phyloP scores from a whole-genome alignment of 2,888 invertebrate genomes.

The Agrilus biguttatus region DNA sequence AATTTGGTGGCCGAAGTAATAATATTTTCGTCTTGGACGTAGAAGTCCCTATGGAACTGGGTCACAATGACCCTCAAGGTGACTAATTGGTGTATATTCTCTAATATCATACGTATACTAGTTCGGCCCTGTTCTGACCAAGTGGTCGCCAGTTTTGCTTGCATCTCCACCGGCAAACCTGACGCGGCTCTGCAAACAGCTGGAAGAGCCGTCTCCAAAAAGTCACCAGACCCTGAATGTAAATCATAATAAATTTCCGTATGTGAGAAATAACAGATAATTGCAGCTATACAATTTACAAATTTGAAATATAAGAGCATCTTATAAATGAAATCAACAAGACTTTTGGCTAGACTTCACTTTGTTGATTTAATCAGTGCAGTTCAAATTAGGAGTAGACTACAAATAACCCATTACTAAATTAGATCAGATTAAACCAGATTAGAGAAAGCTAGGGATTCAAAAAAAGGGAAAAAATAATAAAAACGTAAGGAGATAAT shows the following conservation, averaged over 20 bases:
- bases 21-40: slow-evolving; percentile 71
- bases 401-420: too few species aligned
- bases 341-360: too few species aligned
- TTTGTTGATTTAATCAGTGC: too few species aligned
- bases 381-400: too few species aligned
- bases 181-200: slow-evolving; percentile 64
- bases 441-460: too few species aligned
- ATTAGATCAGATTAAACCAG: too few species aligned
- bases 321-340: too few species aligned
- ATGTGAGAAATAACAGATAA: too few species aligned
- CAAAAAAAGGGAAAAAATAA: too few species aligned
- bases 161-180: slow-evolving; percentile 55
- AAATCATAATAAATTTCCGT: not conserved
- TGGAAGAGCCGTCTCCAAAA: slow-evolving; percentile 68
- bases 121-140: slow-evolving; percentile 53
- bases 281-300: too few species aligned
- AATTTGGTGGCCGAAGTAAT: slow-evolving; percentile 77
- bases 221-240: slow-evolving; percentile 55
- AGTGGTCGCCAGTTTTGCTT: slow-evolving; percentile 64
- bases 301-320: too few species aligned
- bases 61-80: slow-evolving; percentile 72
- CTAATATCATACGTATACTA: slow-evolving; percentile 49
- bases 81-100: slow-evolving; percentile 76
- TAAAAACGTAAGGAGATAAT: too few species aligned
- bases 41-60: slow-evolving; percentile 54